Conservation (phyloP, 2,888 invertebrate genomes). For the Heteromyza rotundicornis region DNA sequence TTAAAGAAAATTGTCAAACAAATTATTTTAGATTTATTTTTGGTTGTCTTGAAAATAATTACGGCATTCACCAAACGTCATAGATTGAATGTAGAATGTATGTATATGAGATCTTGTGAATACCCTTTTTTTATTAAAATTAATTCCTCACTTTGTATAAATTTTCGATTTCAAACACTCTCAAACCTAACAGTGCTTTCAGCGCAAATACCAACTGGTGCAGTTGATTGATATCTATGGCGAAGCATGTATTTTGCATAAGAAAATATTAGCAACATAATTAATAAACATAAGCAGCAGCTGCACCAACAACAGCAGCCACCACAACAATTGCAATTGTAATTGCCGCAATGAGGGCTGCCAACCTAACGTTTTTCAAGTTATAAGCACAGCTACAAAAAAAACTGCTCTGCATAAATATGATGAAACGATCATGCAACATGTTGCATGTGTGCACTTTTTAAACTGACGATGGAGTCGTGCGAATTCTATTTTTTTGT, state of each 20-base stretch:
- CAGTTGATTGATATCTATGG: conserved; percentile 5
- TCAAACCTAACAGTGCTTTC: too few relatives aligned
- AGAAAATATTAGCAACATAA: conserved; percentile 14
- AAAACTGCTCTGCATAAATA: background rate
- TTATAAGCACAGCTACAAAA: background rate
- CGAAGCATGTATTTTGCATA: conserved; percentile 26
- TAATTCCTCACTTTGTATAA: too few relatives aligned
- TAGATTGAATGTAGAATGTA: too few relatives aligned
- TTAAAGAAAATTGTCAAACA: too few relatives aligned
- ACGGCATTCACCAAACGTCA: too few relatives aligned
- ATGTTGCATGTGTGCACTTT: conserved; percentile 32
- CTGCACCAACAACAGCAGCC: background rate
- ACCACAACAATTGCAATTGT: background rate
- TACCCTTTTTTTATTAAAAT: too few relatives aligned
- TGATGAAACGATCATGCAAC: conserved; percentile 28
- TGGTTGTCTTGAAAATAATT: too few relatives aligned
- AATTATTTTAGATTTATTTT: too few relatives aligned
- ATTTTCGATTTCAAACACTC: too few relatives aligned
- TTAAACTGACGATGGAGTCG: background rate
- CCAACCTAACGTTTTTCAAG: background rate
- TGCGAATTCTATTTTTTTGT: too few relatives aligned
- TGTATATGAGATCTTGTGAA: too few relatives aligned
- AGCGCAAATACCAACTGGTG: too few relatives aligned
- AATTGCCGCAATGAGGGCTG: background rate
- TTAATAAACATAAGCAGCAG: conserved; percentile 7